phyloP scores from a whole-genome alignment of 1,140 invertebrate genomes.

The Rhizoglyphus robini region DNA sequence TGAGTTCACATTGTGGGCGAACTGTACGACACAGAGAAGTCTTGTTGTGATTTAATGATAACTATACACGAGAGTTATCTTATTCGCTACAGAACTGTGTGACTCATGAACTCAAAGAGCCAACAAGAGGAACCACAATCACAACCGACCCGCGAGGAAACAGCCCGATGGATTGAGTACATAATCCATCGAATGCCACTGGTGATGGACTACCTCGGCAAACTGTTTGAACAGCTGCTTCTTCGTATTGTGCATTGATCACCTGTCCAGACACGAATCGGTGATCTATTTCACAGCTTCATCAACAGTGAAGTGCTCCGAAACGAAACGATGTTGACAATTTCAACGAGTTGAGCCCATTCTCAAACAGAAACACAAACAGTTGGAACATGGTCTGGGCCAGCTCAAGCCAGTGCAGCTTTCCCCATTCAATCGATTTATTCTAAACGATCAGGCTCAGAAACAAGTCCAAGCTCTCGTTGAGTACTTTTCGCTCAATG shows the following conservation, averaged over 20 bases:
- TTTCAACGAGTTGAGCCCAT: conserved; percentile 81
- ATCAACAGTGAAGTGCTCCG: conserved; percentile 75
- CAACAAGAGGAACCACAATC: background rate
- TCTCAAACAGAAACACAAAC: conserved; percentile 61
- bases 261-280: conserved; percentile 60
- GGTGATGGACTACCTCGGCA: conserved; percentile 74
- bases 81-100: background rate
- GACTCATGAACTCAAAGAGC: background rate
- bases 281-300: conserved; percentile 56
- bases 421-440: too few species aligned
- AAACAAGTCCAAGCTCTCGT: too few species aligned
- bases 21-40: conserved; percentile 79
- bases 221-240: conserved; percentile 66
- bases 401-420: too few species aligned
- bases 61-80: conserved; percentile 42
- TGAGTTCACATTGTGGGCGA: conserved; percentile 83
- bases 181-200: conserved; percentile 55
- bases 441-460: too few species aligned
- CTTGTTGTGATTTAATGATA: conserved; percentile 78
- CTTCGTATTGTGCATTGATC: conserved; percentile 73
- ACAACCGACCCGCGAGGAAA: background rate
- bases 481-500: too few species aligned
- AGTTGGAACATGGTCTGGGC: background rate
- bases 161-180: conserved; percentile 32
- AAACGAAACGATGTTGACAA: conserved; percentile 92